phyloP scores from a whole-genome alignment of 2,113 vertebrate species.

The Phainopepla nitens region DNA sequence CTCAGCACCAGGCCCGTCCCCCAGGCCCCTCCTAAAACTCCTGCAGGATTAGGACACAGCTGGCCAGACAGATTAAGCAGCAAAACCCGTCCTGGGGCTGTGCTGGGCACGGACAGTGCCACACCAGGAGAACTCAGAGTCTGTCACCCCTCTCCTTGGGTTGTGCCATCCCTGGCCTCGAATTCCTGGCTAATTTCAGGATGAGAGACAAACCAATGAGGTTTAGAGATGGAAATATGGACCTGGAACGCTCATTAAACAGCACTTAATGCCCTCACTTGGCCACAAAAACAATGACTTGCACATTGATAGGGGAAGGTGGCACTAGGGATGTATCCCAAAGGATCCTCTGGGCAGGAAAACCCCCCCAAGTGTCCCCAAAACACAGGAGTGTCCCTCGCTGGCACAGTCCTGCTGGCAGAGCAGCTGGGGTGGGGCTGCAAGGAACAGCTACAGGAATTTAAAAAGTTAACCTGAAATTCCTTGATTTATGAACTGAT shows the following conservation, averaged over 20 bases:
- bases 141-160: background rate
- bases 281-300: too few species aligned
- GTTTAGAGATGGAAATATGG: background rate
- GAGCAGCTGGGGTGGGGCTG: background rate
- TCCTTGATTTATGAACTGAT: too few species aligned
- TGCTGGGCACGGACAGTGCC: background rate
- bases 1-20: background rate
- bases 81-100: background rate
- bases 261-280: accelerated
- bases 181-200: background rate
- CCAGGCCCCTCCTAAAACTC: background rate
- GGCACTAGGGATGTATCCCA: background rate
- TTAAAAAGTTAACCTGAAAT: background rate
- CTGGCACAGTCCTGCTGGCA: background rate
- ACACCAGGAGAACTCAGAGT: too few species aligned
- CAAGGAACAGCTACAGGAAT: background rate
- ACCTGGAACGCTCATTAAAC: background rate
- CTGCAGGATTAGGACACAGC: background rate
- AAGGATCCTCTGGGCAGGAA: background rate
- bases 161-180: background rate
- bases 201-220: background rate
- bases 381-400: background rate
- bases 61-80: slow-evolving; percentile 37
- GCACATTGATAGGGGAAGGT: accelerated
- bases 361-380: background rate